Conservation (phyloP, 2,888 invertebrate genomes). For the Chirona hameri region DNA sequence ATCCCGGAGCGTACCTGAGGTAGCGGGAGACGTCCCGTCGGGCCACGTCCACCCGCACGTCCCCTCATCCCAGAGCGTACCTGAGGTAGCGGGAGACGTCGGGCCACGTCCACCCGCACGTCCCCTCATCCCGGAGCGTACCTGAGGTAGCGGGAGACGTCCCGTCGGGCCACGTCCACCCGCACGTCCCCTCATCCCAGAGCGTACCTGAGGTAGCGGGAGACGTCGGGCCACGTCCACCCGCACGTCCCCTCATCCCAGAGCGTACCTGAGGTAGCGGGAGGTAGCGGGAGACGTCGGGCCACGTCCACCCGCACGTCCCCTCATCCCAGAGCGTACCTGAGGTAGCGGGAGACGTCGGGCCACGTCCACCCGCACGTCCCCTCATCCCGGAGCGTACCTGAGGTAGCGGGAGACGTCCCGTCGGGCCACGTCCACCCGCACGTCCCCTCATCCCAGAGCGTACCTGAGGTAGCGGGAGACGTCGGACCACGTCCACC, state of each 20-base stretch:
- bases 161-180: constrained; percentile 95
- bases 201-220: constrained; percentile 61
- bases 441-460: too few relatives aligned
- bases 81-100: constrained; percentile 82
- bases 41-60: constrained; percentile 95
- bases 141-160: constrained; percentile 77
- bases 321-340: too few relatives aligned
- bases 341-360: constrained; percentile 87
- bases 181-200: too few relatives aligned
- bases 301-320: constrained; percentile 97
- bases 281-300: constrained; percentile 87
- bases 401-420: constrained; percentile 82
- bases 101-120: constrained; percentile 96
- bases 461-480: constrained; percentile 63
- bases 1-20: background rate
- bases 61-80: too few relatives aligned
- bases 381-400: too few relatives aligned
- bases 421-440: constrained; percentile 95
- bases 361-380: constrained; percentile 95
- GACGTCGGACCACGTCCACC: constrained; percentile 97
- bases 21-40: constrained; percentile 96
- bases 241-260: too few relatives aligned
- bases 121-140: too few relatives aligned
- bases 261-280: too few relatives aligned
- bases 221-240: constrained; percentile 98